Conservation (phyloP, 2,797 vertebrate genomes). For the Bradypus variegatus region DNA sequence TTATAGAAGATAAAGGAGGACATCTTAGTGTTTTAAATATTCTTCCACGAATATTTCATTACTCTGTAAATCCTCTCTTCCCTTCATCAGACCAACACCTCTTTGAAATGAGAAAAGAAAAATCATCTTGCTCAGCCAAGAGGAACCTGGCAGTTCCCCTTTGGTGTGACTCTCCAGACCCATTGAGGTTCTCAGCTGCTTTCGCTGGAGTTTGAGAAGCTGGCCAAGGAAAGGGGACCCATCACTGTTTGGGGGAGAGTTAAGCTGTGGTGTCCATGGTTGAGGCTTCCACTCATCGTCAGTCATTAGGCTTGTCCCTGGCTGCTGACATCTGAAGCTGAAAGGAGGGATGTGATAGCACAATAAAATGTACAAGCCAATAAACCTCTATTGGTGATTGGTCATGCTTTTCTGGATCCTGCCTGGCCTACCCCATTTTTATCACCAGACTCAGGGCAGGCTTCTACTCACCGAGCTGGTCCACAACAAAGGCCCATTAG, state of each 20-base stretch:
- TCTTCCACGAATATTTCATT: neutral
- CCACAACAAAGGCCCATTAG: conserved; percentile 19
- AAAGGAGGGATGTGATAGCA: conserved; percentile 38
- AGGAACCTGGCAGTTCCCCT: neutral
- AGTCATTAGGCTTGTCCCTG: conserved; percentile 42
- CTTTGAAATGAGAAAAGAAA: neutral
- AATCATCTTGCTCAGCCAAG: neutral
- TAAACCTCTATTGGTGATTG: conserved; percentile 60
- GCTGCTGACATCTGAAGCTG: conserved; percentile 59
- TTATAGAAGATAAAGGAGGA: neutral
- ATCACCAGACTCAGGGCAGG: accelerated
- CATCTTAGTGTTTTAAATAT: neutral
- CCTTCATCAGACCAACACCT: neutral
- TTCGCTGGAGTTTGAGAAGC: neutral
- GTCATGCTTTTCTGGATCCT: conserved; percentile 45
- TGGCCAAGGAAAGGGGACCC: neutral
- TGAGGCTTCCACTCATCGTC: neutral
- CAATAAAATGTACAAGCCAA: conserved; percentile 54
- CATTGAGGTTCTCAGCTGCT: neutral
- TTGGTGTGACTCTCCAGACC: neutral
- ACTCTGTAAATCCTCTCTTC: neutral
- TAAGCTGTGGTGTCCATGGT: neutral
- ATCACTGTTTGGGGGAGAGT: neutral
- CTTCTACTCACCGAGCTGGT: neutral
- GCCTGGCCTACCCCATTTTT: neutral